phyloP scores from a whole-genome alignment of 2,888 invertebrate species.

The Yponomeuta evonymella region DNA sequence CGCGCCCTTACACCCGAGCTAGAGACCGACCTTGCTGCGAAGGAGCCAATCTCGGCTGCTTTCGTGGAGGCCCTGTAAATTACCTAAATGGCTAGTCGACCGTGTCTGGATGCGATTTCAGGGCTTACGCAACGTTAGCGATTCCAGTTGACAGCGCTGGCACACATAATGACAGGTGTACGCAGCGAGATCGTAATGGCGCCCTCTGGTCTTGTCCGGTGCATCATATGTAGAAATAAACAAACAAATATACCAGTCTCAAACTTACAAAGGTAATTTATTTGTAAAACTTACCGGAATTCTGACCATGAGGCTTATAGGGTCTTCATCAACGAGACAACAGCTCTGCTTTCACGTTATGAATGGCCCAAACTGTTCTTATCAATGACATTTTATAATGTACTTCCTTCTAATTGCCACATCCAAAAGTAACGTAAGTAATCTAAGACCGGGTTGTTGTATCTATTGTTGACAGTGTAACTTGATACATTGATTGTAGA shows the following conservation, averaged over 20 bases:
- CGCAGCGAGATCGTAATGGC: no score
- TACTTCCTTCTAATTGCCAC: background rate
- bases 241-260: no score
- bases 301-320: background rate
- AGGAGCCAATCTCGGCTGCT: conserved; percentile 52
- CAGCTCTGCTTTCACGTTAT: background rate
- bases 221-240: no score
- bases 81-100: conserved; percentile 3
- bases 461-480: background rate
- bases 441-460: background rate
- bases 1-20: conserved; percentile 23
- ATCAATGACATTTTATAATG: background rate
- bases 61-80: conserved; percentile 41
- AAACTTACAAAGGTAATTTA: background rate
- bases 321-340: background rate
- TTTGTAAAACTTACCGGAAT: background rate
- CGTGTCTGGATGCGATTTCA: background rate
- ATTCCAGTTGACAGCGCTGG: background rate
- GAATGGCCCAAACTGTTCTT: background rate
- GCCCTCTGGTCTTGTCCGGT: no score
- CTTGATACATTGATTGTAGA: background rate
- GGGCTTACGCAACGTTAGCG: background rate
- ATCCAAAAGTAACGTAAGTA: background rate
- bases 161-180: background rate
- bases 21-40: conserved; percentile 46